Evolutionary conservation across 2,888 invertebrate genomes (phyloP), one percentile per base, ranked within the genome.

Genomic region (Drosophila mercatorum): DNA sequence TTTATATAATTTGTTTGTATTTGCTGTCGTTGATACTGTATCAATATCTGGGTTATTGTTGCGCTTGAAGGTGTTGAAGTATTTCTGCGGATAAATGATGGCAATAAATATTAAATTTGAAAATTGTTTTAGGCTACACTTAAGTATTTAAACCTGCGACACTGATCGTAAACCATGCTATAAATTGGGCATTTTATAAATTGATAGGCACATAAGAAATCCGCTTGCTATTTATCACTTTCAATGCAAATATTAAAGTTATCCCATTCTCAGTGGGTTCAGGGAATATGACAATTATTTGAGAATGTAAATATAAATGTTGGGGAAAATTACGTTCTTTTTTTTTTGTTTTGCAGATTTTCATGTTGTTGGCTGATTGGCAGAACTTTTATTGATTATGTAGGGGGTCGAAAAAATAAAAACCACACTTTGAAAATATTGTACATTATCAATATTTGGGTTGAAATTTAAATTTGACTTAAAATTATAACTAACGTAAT

Each of bases 51-150:
- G 75, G 44, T 59, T 72, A 36, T 66, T 57, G 51, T 52, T 66
- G 61, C 41, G 43, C 57, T 17, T 58, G 55, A 68, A 82, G 83
- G 72, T 83, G 82, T 77, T 83, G 82, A 77, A 80, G 77, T 82
- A 77, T 81, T 90, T 90, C 91, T 91, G 81, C 58, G 71, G 83
- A 81, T 72, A 72, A 73, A 68, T 44, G 8, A 57, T 47, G 26
- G 34, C 38, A 49, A 28, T 3, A 40, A 3, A 10, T n/a, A 31
- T 57, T 28, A 26, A 51, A 12, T 44, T 34, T 34, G 6, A 34
- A 7, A 55, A 59, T 40, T 41, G 28, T 55, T 31, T n/a, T 11
- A 7, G 3, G 11, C 26, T 26, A 10, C 34, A 10, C 34, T 14
- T 31, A 12, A 47, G 28, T 22, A 14, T 6, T 10, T 22, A 31